Conservation (phyloP, 2,888 invertebrate genomes). For the Tachystola acroxantha region DNA sequence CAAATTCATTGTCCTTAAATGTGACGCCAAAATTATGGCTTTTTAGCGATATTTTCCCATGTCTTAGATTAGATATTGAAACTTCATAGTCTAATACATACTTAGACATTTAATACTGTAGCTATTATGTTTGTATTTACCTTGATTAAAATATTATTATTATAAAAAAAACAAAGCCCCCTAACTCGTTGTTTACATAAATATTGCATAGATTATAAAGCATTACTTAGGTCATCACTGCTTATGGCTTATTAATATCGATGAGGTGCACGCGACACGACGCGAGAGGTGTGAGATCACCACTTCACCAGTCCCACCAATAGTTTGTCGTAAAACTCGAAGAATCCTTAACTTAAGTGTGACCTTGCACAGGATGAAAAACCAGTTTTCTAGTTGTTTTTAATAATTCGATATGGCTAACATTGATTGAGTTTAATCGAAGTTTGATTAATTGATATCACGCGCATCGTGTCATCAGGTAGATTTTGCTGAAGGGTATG, state of each 20-base stretch:
- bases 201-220: constrained; percentile 11
- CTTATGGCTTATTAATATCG: constrained; percentile 54
- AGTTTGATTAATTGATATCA: constrained; percentile 15
- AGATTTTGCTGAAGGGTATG: too few species aligned
- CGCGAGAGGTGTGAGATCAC: constrained; percentile 28
- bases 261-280: constrained; percentile 35
- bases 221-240: constrained; percentile 44
- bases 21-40: too few species aligned
- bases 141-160: too few species aligned
- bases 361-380: constrained; percentile 34
- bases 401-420: constrained; percentile 20
- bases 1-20: too few species aligned
- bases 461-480: background rate
- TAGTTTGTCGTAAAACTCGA: constrained; percentile 25
- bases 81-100: too few species aligned
- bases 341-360: constrained; percentile 30
- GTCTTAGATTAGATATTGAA: too few species aligned
- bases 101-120: too few species aligned
- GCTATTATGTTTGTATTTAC: too few species aligned
- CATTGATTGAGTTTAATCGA: constrained; percentile 10
- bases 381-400: constrained; percentile 33
- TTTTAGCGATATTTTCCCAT: too few species aligned
- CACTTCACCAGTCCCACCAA: constrained; percentile 35
- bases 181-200: background rate
- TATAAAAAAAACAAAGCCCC: too few species aligned